Conservation (phyloP, 2,797 vertebrate species). For the Sylvilagus floridanus region DNA sequence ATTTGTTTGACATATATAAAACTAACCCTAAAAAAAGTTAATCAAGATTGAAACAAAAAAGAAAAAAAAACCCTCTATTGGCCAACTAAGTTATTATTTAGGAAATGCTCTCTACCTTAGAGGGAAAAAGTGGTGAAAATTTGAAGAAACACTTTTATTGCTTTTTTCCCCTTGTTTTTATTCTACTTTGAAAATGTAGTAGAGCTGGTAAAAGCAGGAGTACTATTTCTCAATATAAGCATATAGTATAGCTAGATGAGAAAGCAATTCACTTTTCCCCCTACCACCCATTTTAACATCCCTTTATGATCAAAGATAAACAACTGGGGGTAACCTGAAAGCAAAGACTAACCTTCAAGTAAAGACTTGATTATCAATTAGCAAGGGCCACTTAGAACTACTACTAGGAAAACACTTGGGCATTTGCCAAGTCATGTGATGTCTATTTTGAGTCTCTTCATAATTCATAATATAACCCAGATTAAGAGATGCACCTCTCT, state of each 20-base stretch:
- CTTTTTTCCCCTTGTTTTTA: neutral
- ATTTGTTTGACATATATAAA: slow-evolving; percentile 47
- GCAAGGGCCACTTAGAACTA: slow-evolving; percentile 19
- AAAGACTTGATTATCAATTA: slow-evolving; percentile 52
- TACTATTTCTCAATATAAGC: neutral
- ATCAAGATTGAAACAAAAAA: neutral
- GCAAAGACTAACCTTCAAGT: slow-evolving; percentile 20
- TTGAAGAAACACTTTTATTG: neutral
- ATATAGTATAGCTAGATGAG: neutral
- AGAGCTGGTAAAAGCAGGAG: neutral
- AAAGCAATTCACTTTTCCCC: neutral
- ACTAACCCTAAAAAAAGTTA: slow-evolving; percentile 1
- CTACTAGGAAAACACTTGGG: slow-evolving; percentile 49
- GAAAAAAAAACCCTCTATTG: neutral
- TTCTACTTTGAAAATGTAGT: neutral
- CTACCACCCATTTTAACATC: neutral
- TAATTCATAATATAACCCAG: slow-evolving; percentile 43
- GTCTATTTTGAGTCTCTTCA: neutral
- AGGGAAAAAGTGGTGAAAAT: slow-evolving; percentile 10
- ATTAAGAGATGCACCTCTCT: slow-evolving; percentile 42
- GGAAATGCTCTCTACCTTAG: neutral
- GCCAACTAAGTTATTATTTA: slow-evolving; percentile 50
- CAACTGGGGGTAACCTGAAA: slow-evolving; percentile 7
- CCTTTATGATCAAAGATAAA: neutral
- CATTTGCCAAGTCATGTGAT: slow-evolving; percentile 26